Evolutionary conservation across 2,797 vertebrate genomes (phyloP).

Genomic region (Arnoldichthys spilopterus): DNA sequence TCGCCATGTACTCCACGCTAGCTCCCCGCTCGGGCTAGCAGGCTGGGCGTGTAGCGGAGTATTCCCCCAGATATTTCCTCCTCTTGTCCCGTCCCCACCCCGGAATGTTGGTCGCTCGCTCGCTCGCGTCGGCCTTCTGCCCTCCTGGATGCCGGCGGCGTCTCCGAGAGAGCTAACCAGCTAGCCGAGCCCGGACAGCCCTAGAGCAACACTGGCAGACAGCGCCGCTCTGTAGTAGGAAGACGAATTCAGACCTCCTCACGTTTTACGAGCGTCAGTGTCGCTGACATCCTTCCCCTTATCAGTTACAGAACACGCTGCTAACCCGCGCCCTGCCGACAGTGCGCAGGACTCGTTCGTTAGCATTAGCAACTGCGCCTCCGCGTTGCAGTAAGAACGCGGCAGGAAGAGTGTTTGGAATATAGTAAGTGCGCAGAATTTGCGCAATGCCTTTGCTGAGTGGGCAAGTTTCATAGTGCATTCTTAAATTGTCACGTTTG

Average conservation of each 20-base stretch:
- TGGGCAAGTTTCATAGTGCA: too few species aligned
- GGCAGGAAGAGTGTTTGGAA: neutral
- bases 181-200: neutral
- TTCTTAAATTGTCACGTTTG: too few species aligned
- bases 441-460: slow-evolving; percentile 6
- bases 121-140: neutral
- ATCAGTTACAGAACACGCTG: neutral
- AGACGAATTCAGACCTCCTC: neutral
- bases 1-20: slow-evolving; percentile 18
- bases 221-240: neutral
- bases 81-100: slow-evolving; percentile 22
- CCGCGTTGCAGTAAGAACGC: slow-evolving; percentile 9
- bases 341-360: neutral
- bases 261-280: neutral
- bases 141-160: neutral
- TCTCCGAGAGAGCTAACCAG: neutral
- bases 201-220: neutral
- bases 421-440: neutral
- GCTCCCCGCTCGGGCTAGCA: neutral
- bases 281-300: neutral
- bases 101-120: too few species aligned
- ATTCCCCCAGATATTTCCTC: neutral
- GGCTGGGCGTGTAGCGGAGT: slow-evolving; percentile 1
- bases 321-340: neutral
- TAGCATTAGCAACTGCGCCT: neutral